These are phyloP conservation scores for Centropus unirufus DNA, from an alignment of 2,113 vertebrate genomes.

Conservation along the genomic window DNA sequence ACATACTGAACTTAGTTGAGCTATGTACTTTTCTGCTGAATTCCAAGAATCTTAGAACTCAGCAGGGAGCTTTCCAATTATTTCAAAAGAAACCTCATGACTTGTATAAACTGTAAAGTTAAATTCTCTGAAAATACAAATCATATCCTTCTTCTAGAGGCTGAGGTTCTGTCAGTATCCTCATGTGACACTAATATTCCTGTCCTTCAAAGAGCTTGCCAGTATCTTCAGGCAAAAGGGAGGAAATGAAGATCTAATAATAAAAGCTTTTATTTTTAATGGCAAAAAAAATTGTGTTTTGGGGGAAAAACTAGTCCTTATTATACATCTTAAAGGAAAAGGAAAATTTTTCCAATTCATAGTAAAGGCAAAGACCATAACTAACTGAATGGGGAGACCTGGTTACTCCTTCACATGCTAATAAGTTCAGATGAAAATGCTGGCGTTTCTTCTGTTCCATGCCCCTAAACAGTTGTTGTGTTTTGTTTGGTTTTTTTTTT, in stretches of 20 bases:
- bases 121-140: background rate
- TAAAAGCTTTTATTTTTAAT: background rate
- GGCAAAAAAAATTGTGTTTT: background rate
- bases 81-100: background rate
- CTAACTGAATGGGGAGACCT: background rate
- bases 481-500: background rate
- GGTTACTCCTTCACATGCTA: background rate
- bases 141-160: background rate
- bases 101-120: background rate
- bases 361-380: background rate
- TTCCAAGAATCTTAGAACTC: slow-evolving; percentile 36
- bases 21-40: background rate
- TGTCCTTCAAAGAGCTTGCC: background rate
- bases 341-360: background rate
- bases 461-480: background rate
- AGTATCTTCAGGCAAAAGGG: background rate
- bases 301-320: background rate
- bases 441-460: background rate
- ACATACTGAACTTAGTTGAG: background rate
- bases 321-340: background rate
- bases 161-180: background rate
- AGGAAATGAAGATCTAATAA: background rate
- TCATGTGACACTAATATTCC: background rate
- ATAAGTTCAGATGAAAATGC: background rate
- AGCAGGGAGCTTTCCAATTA: slow-evolving; percentile 3